phyloP scores from a whole-genome alignment of 2,797 vertebrate species.

The Pipistrellus pygmaeus region DNA sequence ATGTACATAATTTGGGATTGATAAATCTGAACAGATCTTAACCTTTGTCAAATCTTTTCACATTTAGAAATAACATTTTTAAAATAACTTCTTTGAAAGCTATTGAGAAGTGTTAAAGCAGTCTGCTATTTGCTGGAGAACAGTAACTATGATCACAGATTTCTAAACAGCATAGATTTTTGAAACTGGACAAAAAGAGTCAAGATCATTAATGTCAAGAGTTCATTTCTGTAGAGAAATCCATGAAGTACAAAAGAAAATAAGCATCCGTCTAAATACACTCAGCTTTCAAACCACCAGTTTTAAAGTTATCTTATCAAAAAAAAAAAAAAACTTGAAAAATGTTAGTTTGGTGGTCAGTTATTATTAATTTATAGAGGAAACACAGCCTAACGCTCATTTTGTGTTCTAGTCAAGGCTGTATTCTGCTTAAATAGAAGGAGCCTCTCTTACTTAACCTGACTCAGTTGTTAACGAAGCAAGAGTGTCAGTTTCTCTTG shows the following conservation, averaged over 20 bases:
- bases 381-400: not conserved
- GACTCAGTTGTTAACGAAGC: not conserved
- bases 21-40: slow-evolving; percentile 10
- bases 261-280: not conserved
- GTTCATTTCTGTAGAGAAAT: slow-evolving; percentile 40
- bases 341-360: not conserved
- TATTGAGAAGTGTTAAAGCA: not conserved
- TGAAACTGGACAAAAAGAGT: not conserved
- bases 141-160: not conserved
- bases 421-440: not conserved
- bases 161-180: slow-evolving; percentile 2
- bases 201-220: not conserved
- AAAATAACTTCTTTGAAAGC: not conserved
- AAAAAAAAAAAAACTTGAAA: not conserved
- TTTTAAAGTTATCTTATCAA: not conserved
- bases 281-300: not conserved
- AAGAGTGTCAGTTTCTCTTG: not conserved
- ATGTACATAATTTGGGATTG: not conserved
- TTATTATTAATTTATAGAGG: not conserved
- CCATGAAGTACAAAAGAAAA: not conserved
- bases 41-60: not conserved
- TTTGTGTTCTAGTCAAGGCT: not conserved
- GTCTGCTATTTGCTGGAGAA: not conserved
- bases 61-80: not conserved
- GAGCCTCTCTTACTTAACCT: not conserved